Evolutionary conservation across 1,140 invertebrate species (phyloP), one percentile per base, ranked within the genome.

Genomic region (Hylaeus volcanicus): DNA sequence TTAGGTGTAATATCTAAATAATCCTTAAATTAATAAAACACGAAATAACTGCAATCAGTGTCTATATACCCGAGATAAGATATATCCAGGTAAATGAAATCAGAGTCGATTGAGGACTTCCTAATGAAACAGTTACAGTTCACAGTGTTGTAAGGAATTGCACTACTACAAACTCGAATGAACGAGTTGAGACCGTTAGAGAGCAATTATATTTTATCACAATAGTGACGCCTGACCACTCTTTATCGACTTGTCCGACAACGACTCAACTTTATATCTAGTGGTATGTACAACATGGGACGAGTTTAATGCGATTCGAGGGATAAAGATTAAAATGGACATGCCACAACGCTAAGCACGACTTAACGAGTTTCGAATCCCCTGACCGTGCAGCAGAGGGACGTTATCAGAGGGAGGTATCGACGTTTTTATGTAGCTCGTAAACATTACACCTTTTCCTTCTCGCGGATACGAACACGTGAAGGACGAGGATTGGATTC

Each of bases 301-400:
- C 3, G 12, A 14, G 14, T 58, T 68, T 68, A 15, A 26, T 37
- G 39, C 69, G 69, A 58, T 71, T 58, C 69, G 39, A 56, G 39
- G 53, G 69, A 43, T 43, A 48, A 58, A 41, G 14, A n/a, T 58
- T 73, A 45, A 73, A 15, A 73, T 63, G 45, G 56, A 73, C 58
- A 60, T 11, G 6, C n/a, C 71, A 39, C 58, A 56, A 61, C 69
- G 39, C 55, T 45, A 71, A 55, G 37, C 69, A 43, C 39, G 71
- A 48, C 56, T 73, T 63, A 73, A 73, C 71, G 71, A 73, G 71
- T 63, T 73, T 61, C 71, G 71, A 61, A 63, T 73, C 43, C 58
- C 71, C 39, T 39, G 71, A 73, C n/a, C 43, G 43, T 73, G 51
- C 58, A 41, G 9, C 14, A 12, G 61, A 56, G 39, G 26, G 45